Base-by-base conservation (phyloP, 2,113 vertebrate species). In the Panthera tigris region DNA sequence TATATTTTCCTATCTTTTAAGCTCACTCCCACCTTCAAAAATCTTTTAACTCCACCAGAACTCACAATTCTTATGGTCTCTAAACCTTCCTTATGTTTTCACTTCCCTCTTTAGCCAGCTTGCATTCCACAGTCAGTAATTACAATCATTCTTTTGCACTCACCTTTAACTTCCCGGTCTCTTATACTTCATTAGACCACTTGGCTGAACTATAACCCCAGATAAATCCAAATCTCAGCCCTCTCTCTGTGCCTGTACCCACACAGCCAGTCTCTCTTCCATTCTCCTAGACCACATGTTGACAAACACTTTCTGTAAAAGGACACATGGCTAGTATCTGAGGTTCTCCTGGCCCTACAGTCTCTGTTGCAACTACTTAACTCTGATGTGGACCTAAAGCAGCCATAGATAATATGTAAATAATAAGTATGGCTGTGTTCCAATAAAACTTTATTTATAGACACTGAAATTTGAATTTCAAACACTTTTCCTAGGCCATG, bases 391-490 rank as follows among this genome's bases (percentile, higher is more conserved):
- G 76, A 97, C 39, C 21, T 84, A 95, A 80, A 89, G 7, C 33
- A 82, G 27, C 16, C 84, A 33, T 16, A 90, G 36, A 63, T n/a
- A 78, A 90, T 65, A 95, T 36, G 39, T 68, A 84, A 85, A 84
- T 39, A 39, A 63, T 85, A 65, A 91, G 25, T 27, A 68, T 45
- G 83, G 68, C 19, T 92, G 88, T 87, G 74, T 91, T 94, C 92
- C 31, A 81, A 74, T 68, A 91, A 86, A 73, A 50, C 39, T 85
- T 85, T 78, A 85, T 78, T 68, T 86, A 93, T 4, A 89, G 55
- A 71, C 25, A 78, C 31, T 78, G 19, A 90, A 55, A 90, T 93
- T 5, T 71, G 74, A 96, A 96, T 89, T 89, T 85, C 65, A 85
- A 81, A 45, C 25, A 92, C 45, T 80, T 84, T 88, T 92, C 45